Percentiles rank a stretch among this genome's conserved stretches.
phyloP scores from a whole-genome alignment of 2,797 vertebrate genomes.

The Epinephelus awoara region DNA sequence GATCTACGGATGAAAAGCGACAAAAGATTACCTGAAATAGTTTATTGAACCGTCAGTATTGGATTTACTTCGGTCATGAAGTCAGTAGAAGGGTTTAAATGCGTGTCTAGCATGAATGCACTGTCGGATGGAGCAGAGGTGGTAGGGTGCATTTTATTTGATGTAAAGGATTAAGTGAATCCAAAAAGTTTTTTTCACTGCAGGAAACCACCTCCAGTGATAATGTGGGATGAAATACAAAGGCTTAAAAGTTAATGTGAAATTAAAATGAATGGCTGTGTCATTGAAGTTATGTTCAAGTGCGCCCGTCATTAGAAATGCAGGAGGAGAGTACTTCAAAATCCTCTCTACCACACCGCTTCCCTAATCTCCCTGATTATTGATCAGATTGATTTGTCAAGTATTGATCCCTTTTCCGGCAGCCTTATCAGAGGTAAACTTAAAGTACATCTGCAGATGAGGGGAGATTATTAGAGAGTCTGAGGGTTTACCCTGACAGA shows the following conservation, averaged over 20 bases:
- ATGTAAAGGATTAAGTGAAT: slow-evolving; percentile 35
- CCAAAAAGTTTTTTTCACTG: slow-evolving; percentile 25
- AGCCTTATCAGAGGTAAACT: slow-evolving; percentile 79
- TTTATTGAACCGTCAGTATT: slow-evolving; percentile 64
- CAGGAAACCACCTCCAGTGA: slow-evolving; percentile 27
- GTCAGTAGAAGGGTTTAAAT: slow-evolving; percentile 32
- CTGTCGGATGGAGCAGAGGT: slow-evolving; percentile 19
- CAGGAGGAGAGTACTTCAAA: slow-evolving; percentile 50
- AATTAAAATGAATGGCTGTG: slow-evolving; percentile 34
- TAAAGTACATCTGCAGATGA: slow-evolving; percentile 76
- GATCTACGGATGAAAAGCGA: slow-evolving; percentile 56
- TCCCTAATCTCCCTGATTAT: slow-evolving; percentile 77
- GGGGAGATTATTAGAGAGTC: slow-evolving; percentile 70
- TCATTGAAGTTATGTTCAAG: slow-evolving; percentile 56
- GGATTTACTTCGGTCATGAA: slow-evolving; percentile 47
- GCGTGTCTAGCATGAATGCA: slow-evolving; percentile 13
- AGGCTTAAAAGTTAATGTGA: slow-evolving; percentile 48
- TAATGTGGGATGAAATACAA: slow-evolving; percentile 36
- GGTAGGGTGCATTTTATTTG: background rate
- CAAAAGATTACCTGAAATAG: slow-evolving; percentile 53
- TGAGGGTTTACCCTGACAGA: slow-evolving; percentile 65
- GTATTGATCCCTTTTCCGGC: slow-evolving; percentile 73
- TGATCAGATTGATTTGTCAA: slow-evolving; percentile 76
- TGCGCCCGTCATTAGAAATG: slow-evolving; percentile 50
- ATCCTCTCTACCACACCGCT: slow-evolving; percentile 42